These are phyloP conservation scores for Axis porcinus DNA, from an alignment of 2,113 vertebrate species.

Conservation along the genomic window DNA sequence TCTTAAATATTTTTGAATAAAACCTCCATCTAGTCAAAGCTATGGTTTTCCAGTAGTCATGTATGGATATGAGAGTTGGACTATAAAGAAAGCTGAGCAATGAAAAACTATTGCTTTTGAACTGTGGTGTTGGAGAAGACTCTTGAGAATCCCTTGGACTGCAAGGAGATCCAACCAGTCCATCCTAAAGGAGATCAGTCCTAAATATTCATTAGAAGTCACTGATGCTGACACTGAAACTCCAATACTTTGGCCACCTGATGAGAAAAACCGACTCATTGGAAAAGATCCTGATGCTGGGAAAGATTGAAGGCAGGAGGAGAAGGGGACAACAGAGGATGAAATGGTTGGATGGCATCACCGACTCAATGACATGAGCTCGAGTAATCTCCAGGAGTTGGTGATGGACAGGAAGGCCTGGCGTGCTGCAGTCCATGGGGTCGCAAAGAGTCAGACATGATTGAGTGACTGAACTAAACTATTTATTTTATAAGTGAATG, in stretches of 20 bases:
- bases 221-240: not conserved
- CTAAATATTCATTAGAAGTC: not conserved
- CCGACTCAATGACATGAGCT: fast-evolving
- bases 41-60: not conserved
- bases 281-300: not conserved
- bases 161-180: not conserved
- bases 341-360: not conserved
- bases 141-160: not conserved
- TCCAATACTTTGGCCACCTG: not conserved
- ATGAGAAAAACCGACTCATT: not conserved
- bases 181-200: not conserved
- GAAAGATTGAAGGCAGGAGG: not conserved
- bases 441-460: not conserved
- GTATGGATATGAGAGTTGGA: not conserved
- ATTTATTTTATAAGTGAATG: not conserved
- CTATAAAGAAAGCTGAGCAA: not conserved
- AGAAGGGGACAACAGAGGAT: fast-evolving
- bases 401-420: not conserved
- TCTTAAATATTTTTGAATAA: not conserved
- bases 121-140: not conserved
- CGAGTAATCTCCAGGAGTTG: fast-evolving
- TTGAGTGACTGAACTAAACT: not conserved
- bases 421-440: not conserved
- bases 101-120: not conserved
- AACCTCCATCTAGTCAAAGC: not conserved